Conservation (phyloP, 53 echinoderm and acorn worm species). For the Echinarachnius parma region DNA sequence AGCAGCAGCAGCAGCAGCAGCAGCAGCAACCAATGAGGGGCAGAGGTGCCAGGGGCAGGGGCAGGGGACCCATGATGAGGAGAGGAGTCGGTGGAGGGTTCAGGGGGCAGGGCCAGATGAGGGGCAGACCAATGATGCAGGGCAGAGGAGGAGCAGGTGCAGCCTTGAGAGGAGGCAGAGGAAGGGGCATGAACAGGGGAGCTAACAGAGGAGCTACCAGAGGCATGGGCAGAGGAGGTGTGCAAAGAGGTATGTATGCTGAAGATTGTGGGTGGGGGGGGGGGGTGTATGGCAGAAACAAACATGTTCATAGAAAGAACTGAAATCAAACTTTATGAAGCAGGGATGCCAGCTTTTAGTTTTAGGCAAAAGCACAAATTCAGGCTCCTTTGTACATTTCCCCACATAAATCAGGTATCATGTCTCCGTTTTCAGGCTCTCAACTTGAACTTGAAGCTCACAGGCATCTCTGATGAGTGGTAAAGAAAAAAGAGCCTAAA, state of each 20-base stretch:
- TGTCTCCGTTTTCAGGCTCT: no score
- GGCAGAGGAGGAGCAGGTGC: constrained; percentile 56
- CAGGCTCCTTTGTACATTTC: no score
- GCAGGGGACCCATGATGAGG: constrained; percentile 29
- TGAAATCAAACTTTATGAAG: no score
- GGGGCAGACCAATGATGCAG: constrained; percentile 32
- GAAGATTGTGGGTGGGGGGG: no score
- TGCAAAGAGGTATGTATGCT: constrained; percentile 15
- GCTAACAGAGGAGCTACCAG: constrained; percentile 32
- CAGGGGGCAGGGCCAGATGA: constrained; percentile 27
- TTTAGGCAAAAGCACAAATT: no score
- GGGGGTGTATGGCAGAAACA: background rate
- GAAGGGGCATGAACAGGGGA: constrained; percentile 13
- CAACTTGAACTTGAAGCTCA: no score
- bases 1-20: background rate
- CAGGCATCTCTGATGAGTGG: no score
- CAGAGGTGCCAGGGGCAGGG: constrained; percentile 11
- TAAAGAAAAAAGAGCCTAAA: no score
- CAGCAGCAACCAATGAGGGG: constrained; percentile 14
- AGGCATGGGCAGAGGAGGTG: constrained; percentile 23
- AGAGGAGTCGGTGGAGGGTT: constrained; percentile 11
- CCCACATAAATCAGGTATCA: no score
- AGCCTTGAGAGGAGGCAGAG: constrained; percentile 37
- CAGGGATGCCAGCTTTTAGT: no score
- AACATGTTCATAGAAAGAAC: background rate